phyloP scores from a whole-genome alignment of 2,888 invertebrate species.

The Cryptus viduatorius region DNA sequence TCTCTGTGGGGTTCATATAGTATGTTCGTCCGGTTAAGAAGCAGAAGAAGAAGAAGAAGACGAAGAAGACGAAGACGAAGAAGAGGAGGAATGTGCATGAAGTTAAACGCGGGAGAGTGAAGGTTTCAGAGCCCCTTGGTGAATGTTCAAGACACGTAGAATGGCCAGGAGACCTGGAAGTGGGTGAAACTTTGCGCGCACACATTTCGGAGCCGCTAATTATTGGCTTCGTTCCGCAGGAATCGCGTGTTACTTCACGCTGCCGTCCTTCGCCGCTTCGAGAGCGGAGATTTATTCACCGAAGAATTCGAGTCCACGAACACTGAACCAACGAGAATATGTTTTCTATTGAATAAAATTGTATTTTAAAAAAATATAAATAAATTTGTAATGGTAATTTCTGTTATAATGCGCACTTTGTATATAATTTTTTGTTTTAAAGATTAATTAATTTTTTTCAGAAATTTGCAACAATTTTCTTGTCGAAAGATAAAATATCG shows the following conservation, averaged over 20 bases:
- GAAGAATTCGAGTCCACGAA: background rate
- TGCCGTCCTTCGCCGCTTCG: background rate
- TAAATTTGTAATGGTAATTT: too few species aligned
- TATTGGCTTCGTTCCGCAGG: slow-evolving; percentile 65
- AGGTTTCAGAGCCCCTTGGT: slow-evolving; percentile 17
- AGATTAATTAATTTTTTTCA: background rate
- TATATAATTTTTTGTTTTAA: too few species aligned
- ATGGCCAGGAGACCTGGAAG: slow-evolving; percentile 6
- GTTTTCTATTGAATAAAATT: background rate
- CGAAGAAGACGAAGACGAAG: slow-evolving; percentile 50
- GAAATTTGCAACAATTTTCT: background rate
- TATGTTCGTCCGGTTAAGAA: slow-evolving; percentile 48
- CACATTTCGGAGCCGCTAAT: slow-evolving; percentile 73
- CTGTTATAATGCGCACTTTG: too few species aligned
- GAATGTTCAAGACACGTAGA: slow-evolving; percentile 19
- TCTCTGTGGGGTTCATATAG: slow-evolving; percentile 56
- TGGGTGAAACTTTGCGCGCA: slow-evolving; percentile 52
- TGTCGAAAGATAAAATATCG: background rate
- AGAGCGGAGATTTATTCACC: background rate
- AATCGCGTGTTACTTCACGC: slow-evolving; percentile 16
- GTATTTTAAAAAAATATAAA: background rate
- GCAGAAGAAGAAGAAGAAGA: slow-evolving; percentile 56
- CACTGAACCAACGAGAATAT: background rate
- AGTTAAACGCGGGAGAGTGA: slow-evolving; percentile 23
- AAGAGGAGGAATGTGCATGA: slow-evolving; percentile 43